Conservation (phyloP, 1,140 invertebrate genomes). For the Conus betulinus region DNA sequence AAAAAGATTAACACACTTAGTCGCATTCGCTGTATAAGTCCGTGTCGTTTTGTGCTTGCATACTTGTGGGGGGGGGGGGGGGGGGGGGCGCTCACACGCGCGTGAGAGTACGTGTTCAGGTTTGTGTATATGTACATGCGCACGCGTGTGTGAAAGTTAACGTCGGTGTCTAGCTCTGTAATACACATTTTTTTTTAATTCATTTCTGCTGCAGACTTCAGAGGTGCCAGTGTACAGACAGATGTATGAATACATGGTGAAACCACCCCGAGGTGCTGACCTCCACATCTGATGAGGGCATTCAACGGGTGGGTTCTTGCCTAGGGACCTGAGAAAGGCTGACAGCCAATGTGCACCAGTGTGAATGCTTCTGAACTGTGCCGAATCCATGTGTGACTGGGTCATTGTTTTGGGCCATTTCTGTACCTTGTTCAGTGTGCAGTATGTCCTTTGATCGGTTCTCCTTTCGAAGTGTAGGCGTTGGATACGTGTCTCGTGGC, state of each 20-base stretch:
- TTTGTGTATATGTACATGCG: neutral
- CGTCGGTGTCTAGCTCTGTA: neutral
- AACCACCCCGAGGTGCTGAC: slow-evolving; percentile 86
- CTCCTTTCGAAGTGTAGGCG: no score
- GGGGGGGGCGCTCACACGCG: neutral
- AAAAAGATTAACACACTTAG: no score
- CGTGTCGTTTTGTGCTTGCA: no score
- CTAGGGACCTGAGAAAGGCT: no score
- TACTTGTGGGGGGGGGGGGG: neutral
- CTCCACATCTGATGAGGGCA: slow-evolving; percentile 87
- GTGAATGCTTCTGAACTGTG: no score
- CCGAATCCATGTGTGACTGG: no score
- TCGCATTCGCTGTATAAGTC: no score
- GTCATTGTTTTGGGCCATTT: no score
- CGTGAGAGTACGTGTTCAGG: neutral
- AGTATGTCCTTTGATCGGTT: no score
- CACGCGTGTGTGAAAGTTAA: neutral
- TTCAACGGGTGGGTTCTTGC: slow-evolving; percentile 67
- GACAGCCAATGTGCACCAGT: no score
- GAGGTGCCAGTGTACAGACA: slow-evolving; percentile 92
- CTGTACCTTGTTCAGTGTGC: no score
- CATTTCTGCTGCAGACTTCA: slow-evolving; percentile 78
- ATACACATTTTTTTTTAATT: neutral
- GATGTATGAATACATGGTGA: slow-evolving; percentile 95
- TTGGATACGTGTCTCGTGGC: no score